Evolutionary conservation across 2,113 vertebrate species (phyloP).

Genomic region (Poecile atricapillus): DNA sequence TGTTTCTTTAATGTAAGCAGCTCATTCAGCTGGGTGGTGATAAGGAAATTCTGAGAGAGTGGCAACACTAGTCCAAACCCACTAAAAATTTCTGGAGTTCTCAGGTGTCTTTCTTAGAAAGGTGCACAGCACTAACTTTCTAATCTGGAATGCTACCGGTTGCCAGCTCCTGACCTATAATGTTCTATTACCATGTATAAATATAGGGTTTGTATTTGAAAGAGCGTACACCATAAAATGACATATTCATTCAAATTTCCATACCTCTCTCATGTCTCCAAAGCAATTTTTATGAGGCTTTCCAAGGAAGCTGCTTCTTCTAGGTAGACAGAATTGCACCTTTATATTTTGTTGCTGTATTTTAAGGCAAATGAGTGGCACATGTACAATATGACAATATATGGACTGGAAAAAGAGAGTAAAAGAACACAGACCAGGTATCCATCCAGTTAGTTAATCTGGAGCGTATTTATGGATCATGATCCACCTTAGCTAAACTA

Average conservation of each 20-base stretch:
- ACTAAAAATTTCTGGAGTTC: not conserved
- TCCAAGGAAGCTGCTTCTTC: not conserved
- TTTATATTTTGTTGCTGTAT: not conserved
- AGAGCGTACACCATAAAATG: not conserved
- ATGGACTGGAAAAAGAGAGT: not conserved
- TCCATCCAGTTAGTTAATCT: not conserved
- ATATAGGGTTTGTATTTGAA: not conserved
- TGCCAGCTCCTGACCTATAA: not conserved
- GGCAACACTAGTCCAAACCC: not conserved
- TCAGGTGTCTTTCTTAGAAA: not conserved
- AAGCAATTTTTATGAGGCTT: not conserved
- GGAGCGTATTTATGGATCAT: not conserved
- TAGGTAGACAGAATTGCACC: not conserved
- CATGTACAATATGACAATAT: not conserved
- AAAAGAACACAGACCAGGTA: not conserved
- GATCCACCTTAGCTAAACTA: not conserved
- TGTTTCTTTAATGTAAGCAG: not conserved
- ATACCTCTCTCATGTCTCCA: not conserved
- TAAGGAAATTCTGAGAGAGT: not conserved
- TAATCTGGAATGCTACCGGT: not conserved
- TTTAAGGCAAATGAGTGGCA: not conserved
- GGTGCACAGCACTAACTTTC: not conserved
- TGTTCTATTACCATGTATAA: not conserved
- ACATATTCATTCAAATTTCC: not conserved
- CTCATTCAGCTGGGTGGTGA: not conserved